These are phyloP conservation scores for Dioctria linearis DNA, from an alignment of 2,888 invertebrate species.

Conservation along the genomic window DNA sequence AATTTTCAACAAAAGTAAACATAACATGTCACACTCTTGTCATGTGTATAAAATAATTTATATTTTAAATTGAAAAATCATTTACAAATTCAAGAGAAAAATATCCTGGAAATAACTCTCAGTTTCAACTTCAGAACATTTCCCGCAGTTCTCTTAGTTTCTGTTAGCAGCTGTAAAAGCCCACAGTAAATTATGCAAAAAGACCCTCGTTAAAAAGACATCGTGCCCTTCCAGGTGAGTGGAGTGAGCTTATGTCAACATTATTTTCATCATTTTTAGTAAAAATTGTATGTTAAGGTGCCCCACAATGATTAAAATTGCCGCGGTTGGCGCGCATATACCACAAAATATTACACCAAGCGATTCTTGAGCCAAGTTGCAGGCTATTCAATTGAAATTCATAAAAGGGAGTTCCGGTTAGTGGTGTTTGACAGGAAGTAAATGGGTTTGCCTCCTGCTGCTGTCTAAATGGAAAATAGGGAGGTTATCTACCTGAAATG, in stretches of 20 bases:
- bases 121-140: slow-evolving; percentile 33
- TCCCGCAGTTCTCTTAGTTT: neutral
- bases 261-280: slow-evolving; percentile 1
- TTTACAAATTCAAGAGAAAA: neutral
- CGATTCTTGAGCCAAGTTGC: neutral
- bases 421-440: slow-evolving; percentile 47
- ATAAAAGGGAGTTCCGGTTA: slow-evolving; percentile 48
- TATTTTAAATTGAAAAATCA: neutral
- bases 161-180: neutral
- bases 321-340: neutral
- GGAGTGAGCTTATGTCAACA: slow-evolving; percentile 4
- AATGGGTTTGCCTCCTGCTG: slow-evolving; percentile 17
- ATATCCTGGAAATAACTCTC: slow-evolving; percentile 14
- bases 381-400: slow-evolving; percentile 29
- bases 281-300: neutral
- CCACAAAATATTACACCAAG: neutral
- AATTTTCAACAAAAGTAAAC: no score
- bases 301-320: neutral
- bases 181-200: neutral
- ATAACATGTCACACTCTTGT: no score
- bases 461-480: neutral
- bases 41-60: no score
- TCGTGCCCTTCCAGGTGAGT: neutral
- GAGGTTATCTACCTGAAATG: neutral
- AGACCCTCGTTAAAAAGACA: neutral